Percentiles rank a stretch among this genome's conserved stretches.
phyloP scores from a whole-genome alignment of 2,888 invertebrate genomes.

The Euclidia mi region DNA sequence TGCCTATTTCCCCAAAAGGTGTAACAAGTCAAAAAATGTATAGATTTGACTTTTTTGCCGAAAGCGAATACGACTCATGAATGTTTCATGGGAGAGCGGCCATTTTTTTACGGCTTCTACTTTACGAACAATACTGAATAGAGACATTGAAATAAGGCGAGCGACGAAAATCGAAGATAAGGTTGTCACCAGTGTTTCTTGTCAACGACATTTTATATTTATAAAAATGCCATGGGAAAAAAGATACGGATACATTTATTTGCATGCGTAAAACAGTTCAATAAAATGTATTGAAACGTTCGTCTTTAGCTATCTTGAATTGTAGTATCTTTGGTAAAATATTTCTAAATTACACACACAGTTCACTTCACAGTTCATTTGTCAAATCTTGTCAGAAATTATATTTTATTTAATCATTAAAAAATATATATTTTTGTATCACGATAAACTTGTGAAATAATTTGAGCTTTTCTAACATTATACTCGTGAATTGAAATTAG shows the following conservation, averaged over 20 bases:
- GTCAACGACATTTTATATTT: neutral
- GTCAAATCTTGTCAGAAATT: too few relatives aligned
- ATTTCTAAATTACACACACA: too few relatives aligned
- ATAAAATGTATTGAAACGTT: conserved; percentile 1
- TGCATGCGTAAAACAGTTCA: neutral
- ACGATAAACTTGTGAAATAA: too few relatives aligned
- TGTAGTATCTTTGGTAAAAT: too few relatives aligned
- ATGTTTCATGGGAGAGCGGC: conserved; percentile 69
- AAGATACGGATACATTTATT: neutral
- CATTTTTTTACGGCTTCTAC: conserved; percentile 64
- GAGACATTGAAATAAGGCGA: conserved; percentile 42
- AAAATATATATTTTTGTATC: too few relatives aligned
- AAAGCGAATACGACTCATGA: conserved; percentile 65
- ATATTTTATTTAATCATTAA: too few relatives aligned
- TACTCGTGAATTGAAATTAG: too few relatives aligned
- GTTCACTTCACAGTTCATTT: too few relatives aligned
- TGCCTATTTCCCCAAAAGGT: conserved; percentile 33
- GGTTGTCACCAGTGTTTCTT: conserved; percentile 29
- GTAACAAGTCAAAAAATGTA: conserved; percentile 50
- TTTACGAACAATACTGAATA: conserved; percentile 52
- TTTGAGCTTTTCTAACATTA: too few relatives aligned
- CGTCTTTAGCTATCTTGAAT: too few relatives aligned
- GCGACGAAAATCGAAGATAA: conserved; percentile 33
- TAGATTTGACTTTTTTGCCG: conserved; percentile 55
- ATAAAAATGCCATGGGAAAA: neutral